phyloP scores from a whole-genome alignment of 2,888 invertebrate species.

The Synergus umbraculus region DNA sequence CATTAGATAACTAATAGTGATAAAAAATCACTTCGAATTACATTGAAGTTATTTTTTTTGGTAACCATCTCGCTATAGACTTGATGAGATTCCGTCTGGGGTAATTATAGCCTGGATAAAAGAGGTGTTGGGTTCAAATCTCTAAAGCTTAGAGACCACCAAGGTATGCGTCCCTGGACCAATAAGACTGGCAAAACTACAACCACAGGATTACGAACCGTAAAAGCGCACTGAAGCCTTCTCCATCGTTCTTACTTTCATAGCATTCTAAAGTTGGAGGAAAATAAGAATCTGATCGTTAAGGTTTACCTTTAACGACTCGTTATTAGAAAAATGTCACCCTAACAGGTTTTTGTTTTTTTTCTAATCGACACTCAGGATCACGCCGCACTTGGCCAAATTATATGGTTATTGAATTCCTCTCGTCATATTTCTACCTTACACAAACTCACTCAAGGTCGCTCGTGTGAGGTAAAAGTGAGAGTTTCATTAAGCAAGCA shows the following conservation, averaged over 20 bases:
- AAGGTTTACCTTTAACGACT: conserved; percentile 48
- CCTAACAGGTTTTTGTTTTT: conserved; percentile 41
- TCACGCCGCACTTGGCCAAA: conserved; percentile 3
- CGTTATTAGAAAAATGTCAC: conserved; percentile 49
- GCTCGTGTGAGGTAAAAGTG: background rate
- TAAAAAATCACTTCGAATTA: background rate
- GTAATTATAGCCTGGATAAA: conserved; percentile 46
- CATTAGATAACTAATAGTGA: background rate
- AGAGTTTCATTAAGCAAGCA: conserved; percentile 11
- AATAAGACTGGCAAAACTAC: conserved; percentile 63
- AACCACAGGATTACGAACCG: conserved; percentile 60
- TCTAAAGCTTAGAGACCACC: conserved; percentile 48
- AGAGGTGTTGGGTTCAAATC: conserved; percentile 45
- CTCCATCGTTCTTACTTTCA: conserved; percentile 43
- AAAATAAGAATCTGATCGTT: conserved; percentile 50
- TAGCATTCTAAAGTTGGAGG: conserved; percentile 49
- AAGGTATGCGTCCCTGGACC: conserved; percentile 60
- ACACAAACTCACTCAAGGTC: background rate
- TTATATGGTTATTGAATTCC: conserved; percentile 11
- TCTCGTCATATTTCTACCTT: background rate
- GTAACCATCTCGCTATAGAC: background rate
- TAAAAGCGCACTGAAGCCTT: conserved; percentile 61
- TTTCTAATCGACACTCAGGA: conserved; percentile 41
- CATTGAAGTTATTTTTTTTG: background rate
- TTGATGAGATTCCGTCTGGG: conserved; percentile 26